Conservation (phyloP, 2,113 vertebrate genomes). For the Cochlearius cochlearius region DNA sequence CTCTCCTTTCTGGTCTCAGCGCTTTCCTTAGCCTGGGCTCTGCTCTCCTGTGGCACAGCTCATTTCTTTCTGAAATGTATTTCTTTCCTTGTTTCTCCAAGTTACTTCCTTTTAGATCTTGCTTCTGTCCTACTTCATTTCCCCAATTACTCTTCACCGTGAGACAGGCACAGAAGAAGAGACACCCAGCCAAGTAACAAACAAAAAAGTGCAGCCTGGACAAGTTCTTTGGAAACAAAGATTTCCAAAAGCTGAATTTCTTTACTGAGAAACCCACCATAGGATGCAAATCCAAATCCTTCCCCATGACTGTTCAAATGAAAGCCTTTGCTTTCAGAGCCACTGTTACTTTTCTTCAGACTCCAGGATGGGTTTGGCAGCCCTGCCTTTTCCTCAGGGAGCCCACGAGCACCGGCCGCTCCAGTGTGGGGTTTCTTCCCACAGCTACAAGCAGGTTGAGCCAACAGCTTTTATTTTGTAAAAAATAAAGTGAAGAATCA, state of each 20-base stretch:
- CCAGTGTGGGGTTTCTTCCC: neutral
- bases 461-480: neutral
- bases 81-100: neutral
- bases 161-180: neutral
- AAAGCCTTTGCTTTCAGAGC: neutral
- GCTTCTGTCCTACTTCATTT: neutral
- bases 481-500: neutral
- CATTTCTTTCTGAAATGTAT: neutral
- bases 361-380: neutral
- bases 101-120: neutral
- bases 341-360: neutral
- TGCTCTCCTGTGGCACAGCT: neutral
- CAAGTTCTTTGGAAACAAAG: neutral
- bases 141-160: neutral
- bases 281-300: neutral
- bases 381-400: neutral
- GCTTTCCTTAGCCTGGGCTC: neutral
- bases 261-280: neutral
- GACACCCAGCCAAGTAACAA: neutral
- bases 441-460: neutral
- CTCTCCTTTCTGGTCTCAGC: neutral
- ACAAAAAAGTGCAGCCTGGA: neutral
- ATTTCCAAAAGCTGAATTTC: neutral
- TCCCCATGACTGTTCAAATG: neutral
- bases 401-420: accelerated